Conservation (phyloP, 1,140 invertebrate species). For the Proctacanthus coquilletti region DNA sequence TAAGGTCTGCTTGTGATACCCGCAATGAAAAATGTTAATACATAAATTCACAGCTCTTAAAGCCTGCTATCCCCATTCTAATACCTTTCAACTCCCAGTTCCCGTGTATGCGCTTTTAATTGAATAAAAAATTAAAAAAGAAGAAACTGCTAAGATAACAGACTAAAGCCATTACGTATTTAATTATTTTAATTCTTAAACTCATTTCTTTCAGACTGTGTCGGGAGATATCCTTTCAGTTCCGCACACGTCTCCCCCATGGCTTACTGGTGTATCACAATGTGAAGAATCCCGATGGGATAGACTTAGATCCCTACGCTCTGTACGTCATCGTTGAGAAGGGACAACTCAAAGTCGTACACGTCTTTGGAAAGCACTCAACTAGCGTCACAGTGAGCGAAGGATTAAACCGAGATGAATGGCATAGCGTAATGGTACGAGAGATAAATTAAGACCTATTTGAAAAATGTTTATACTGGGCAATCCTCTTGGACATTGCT, state of each 20-base stretch:
- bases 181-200: too few relatives aligned
- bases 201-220: constrained; percentile 53
- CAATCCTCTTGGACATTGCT: too few relatives aligned
- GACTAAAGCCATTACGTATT: too few relatives aligned
- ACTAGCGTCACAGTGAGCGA: constrained; percentile 75
- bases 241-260: constrained; percentile 70
- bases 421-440: constrained; percentile 66
- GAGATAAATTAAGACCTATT: neutral
- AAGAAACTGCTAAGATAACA: too few relatives aligned
- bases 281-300: constrained; percentile 63
- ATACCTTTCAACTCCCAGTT: too few relatives aligned
- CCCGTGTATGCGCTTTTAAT: too few relatives aligned
- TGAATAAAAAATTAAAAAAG: too few relatives aligned
- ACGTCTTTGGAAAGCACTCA: constrained; percentile 71
- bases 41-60: too few relatives aligned
- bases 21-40: too few relatives aligned
- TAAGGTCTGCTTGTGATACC: constrained; percentile 46
- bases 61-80: too few relatives aligned
- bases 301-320: constrained; percentile 62
- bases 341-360: constrained; percentile 76
- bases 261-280: constrained; percentile 77
- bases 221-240: constrained; percentile 74
- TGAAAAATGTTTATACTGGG: too few relatives aligned
- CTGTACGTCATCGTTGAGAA: constrained; percentile 80
- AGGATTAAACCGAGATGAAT: constrained; percentile 74